Base-by-base conservation (phyloP, 2,888 invertebrate species). In the Drosophila formosana region DNA sequence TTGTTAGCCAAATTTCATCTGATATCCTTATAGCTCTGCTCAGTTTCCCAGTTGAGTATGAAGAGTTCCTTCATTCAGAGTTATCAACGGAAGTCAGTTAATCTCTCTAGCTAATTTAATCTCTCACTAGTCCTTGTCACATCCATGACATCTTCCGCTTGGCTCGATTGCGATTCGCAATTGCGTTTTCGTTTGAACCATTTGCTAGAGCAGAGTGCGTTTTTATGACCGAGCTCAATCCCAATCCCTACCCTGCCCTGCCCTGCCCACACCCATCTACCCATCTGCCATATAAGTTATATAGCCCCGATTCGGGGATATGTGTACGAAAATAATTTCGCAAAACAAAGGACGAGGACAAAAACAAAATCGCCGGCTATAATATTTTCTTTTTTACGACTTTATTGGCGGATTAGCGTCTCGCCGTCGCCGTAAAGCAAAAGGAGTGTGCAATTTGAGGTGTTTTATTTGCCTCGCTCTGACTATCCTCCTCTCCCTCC, bases 291-390 rank as follows among this genome's bases (percentile, higher is more conserved):
- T 37, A 55, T 34, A 50, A 52, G 65, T 66, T 55, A 71, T 61
- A 66, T 74, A 23, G 65, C 30, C 60, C 32, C 37, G 52, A 43
- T 73, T 66, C 72, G 61, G 57, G 69, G 66, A 74, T 71, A 55
- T 82, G 83, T 85, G 80, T 83, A 83, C 86, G 64, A 83, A 82
- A 74, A 82, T 82, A 74, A 85, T 85, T 85, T 85, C 43, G 71
- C 65, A 61, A 65, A 63, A 72, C 67, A 71, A 81, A 61, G 55
- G 72, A 32, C 52, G 50, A 60, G 52, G 67, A 77, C 70, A 73
- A 77, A 64, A 70, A 77, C 68, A 76, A 68, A 68, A 70, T 65
- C 53, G 53, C 62, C 13, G 60, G 56, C 18, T 62, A 62, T 70
- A 69, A 57, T 60, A 64, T 72, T 67, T 67, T 71, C 39, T 58